Percentiles rank a stretch among this genome's conserved stretches.
Evolutionary conservation across 2,113 vertebrate genomes (phyloP).

Genomic region (Cnemophilus loriae): DNA sequence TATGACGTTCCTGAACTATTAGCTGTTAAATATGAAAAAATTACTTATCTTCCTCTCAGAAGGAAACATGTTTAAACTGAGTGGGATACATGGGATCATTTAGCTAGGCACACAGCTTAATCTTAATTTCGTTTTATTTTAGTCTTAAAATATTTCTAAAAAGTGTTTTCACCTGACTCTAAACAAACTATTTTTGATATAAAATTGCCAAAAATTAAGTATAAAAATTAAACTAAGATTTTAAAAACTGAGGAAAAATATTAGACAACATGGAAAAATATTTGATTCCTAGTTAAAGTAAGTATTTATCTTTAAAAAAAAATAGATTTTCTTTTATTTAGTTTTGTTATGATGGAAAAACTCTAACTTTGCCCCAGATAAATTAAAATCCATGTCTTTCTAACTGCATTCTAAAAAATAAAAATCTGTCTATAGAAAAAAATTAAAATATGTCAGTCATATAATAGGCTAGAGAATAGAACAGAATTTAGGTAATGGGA

Average conservation of each 20-base stretch:
- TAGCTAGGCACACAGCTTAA: background rate
- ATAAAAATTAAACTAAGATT: background rate
- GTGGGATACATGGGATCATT: background rate
- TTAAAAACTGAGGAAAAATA: background rate
- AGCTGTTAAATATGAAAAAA: background rate
- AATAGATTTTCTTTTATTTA: background rate
- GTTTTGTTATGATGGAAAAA: background rate
- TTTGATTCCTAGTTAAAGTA: background rate
- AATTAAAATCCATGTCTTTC: background rate
- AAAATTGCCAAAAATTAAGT: background rate
- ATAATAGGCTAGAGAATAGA: background rate
- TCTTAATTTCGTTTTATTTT: background rate
- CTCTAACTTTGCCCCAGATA: background rate
- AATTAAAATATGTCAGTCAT: background rate
- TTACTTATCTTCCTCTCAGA: background rate
- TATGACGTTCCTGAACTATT: background rate
- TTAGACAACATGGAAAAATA: background rate
- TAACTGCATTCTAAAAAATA: background rate
- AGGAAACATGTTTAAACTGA: background rate
- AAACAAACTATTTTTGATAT: background rate
- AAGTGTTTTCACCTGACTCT: background rate
- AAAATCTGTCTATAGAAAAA: background rate
- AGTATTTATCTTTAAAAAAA: background rate
- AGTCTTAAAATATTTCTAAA: background rate
- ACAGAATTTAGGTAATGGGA: background rate